Evolutionary conservation across 2,797 vertebrate genomes (phyloP).

Genomic region (Enteromius unitaeniatus): DNA sequence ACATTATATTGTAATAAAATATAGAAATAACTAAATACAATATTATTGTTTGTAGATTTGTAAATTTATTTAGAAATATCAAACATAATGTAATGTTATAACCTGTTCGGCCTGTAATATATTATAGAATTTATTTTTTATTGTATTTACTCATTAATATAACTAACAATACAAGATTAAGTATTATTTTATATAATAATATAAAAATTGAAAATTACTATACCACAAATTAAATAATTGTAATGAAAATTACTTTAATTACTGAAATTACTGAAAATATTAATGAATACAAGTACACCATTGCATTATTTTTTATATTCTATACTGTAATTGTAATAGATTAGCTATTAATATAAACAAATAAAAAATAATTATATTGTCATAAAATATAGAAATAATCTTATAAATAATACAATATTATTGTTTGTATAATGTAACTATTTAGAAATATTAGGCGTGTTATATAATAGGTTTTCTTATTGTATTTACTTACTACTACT

Average conservation of each 20-base stretch:
- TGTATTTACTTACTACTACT: background rate
- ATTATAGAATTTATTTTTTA: too few species aligned
- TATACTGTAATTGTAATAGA: background rate
- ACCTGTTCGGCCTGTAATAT: too few species aligned
- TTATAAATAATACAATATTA: background rate
- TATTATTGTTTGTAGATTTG: too few species aligned
- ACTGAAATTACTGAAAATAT: too few species aligned
- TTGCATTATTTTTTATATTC: background rate
- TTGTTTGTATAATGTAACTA: background rate
- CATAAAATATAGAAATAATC: background rate
- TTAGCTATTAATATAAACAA: background rate
- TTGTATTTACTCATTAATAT: too few species aligned
- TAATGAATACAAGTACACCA: background rate
- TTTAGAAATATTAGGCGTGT: too few species aligned
- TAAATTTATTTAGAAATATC: too few species aligned
- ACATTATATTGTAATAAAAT: too few species aligned
- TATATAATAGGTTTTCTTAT: too few species aligned
- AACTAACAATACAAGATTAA: too few species aligned
- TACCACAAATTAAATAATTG: background rate
- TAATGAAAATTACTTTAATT: accelerated
- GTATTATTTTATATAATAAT: background rate
- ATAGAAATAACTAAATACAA: too few species aligned
- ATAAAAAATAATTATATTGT: background rate
- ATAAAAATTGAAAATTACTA: background rate
- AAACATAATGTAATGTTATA: too few species aligned